Conservation (phyloP, 2,113 vertebrate genomes). For the Microcebus murinus region DNA sequence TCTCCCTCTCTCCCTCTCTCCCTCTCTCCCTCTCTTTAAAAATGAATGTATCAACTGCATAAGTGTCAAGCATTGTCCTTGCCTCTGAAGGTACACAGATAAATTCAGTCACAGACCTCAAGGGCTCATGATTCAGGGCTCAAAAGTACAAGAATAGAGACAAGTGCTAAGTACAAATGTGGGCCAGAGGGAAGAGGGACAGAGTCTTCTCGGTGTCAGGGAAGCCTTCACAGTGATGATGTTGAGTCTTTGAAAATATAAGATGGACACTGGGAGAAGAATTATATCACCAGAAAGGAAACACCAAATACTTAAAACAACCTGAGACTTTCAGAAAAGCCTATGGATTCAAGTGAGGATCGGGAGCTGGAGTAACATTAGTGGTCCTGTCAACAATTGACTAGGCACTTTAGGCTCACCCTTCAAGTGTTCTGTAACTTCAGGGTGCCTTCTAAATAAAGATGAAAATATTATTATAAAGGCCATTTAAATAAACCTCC, state of each 20-base stretch:
- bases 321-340: background rate
- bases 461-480: conserved; percentile 68
- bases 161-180: background rate
- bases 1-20: background rate
- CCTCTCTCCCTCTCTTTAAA: background rate
- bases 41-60: background rate
- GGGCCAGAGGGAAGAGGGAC: background rate
- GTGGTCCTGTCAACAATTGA: background rate
- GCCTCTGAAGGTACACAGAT: background rate
- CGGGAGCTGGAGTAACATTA: background rate
- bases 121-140: background rate
- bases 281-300: background rate
- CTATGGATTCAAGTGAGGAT: background rate
- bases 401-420: background rate
- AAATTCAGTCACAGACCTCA: background rate
- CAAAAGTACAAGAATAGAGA: background rate
- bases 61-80: background rate
- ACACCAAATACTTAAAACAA: background rate
- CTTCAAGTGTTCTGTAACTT: conserved; percentile 11
- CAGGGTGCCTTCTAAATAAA: conserved; percentile 37
- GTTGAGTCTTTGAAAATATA: conserved; percentile 12
- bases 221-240: background rate
- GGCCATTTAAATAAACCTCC: conserved; percentile 66
- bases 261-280: background rate
- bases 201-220: background rate